A percentile compares a stretch with the other conserved stretches of the same genome.
Evolutionary conservation across 2,113 vertebrate species (phyloP).

Genomic region (Dermatemys mawii): DNA sequence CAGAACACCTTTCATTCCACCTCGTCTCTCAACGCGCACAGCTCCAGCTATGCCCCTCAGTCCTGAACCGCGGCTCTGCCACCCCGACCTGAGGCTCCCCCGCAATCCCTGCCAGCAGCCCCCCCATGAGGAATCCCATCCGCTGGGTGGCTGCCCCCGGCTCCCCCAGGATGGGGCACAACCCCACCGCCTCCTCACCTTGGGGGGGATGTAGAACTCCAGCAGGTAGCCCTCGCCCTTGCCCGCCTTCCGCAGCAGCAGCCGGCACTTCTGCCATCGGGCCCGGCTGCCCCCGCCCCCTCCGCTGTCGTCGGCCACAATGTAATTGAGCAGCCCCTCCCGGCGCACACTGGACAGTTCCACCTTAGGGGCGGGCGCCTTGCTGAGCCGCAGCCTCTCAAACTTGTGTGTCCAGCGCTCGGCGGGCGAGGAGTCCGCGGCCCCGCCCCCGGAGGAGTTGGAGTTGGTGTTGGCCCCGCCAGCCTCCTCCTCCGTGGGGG

Average conservation of each 20-base stretch:
- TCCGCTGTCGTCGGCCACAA: slow-evolving; percentile 75
- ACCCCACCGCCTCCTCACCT: slow-evolving; percentile 75
- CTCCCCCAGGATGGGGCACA: too few species aligned
- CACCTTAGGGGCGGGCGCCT: slow-evolving; percentile 33
- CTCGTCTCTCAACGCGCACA: not conserved
- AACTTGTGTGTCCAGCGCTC: slow-evolving; percentile 92
- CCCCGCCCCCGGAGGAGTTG: slow-evolving; percentile 77
- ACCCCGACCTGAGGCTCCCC: not conserved
- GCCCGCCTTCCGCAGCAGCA: slow-evolving; percentile 84
- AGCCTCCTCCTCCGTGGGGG: slow-evolving; percentile 69
- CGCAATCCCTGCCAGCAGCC: not conserved
- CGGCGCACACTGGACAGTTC: slow-evolving; percentile 65
- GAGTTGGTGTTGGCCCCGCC: slow-evolving; percentile 85
- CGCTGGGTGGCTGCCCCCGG: not conserved
- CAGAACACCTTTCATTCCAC: not conserved
- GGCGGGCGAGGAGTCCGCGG: slow-evolving; percentile 67
- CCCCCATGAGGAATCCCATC: not conserved
- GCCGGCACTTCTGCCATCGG: slow-evolving; percentile 89
- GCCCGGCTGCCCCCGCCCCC: slow-evolving; percentile 58
- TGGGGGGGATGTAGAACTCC: slow-evolving; percentile 93
- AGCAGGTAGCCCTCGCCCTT: slow-evolving; percentile 85
- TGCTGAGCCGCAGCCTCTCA: slow-evolving; percentile 86
- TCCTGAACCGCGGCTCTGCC: too few species aligned
- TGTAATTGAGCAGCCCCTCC: slow-evolving; percentile 76
- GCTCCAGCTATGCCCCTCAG: not conserved